Conservation (phyloP, 1,140 invertebrate species). For the Coptotermes formosanus region DNA sequence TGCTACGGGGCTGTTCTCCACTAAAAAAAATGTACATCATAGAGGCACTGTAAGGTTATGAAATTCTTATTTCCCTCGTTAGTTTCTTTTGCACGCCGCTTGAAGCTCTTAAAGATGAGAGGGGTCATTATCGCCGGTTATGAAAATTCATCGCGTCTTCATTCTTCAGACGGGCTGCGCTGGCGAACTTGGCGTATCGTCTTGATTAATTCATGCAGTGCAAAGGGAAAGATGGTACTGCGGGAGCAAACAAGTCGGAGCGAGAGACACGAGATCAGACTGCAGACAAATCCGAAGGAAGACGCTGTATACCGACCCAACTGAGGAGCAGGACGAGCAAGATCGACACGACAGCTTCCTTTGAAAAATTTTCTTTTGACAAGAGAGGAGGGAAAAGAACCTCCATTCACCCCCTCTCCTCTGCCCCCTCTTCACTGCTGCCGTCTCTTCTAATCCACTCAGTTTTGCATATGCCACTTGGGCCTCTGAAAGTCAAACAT, state of each 20-base stretch:
- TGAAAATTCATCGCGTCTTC: conserved; percentile 36
- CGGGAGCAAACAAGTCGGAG: too few relatives aligned
- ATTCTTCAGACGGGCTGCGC: conserved; percentile 1
- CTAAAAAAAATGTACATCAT: too few relatives aligned
- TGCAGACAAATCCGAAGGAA: not conserved
- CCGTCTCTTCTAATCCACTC: conserved; percentile 36
- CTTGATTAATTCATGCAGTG: conserved; percentile 36
- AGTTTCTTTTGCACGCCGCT: too few relatives aligned
- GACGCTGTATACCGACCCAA: not conserved
- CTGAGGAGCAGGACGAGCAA: conserved; percentile 2
- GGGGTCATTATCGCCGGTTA: conserved; percentile 25
- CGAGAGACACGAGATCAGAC: not conserved
- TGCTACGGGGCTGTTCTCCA: too few relatives aligned
- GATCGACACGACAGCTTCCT: conserved; percentile 33
- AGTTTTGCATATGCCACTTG: conserved; percentile 38
- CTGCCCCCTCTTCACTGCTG: not conserved
- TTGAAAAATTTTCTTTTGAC: conserved; percentile 35
- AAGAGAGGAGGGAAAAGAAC: conserved; percentile 27
- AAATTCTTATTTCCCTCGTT: too few relatives aligned
- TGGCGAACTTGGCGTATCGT: not conserved
- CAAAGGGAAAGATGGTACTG: not conserved
- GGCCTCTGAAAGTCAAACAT: conserved; percentile 37
- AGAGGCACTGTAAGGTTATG: too few relatives aligned
- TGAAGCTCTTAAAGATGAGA: not conserved
- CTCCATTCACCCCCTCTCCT: not conserved